Base-by-base conservation (phyloP, 2,113 vertebrate species). In the Clarias gariepinus region DNA sequence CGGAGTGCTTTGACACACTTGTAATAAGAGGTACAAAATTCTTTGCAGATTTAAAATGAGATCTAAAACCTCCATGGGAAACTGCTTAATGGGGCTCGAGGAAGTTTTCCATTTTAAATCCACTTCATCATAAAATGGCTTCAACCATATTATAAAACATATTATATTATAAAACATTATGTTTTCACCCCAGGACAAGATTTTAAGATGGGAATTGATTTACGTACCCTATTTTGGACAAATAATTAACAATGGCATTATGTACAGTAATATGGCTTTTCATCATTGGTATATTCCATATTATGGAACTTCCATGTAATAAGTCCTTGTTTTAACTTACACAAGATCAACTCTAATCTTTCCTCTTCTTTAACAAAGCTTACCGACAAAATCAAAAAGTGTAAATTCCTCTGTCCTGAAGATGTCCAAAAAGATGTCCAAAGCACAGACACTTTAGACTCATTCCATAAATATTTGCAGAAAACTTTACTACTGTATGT, bases 1-100 rank as follows among this genome's bases (percentile, higher is more conserved):
- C 0, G n/a, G 57, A 81, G 36, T 73, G 55, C 78, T 71, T 81
- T 66, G 84, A 79, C 52, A 71, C 9, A 7, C 66, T 86, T 52
- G 64, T 57, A 81, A 81, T 60, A 86, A 86, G 55, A 79, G 74
- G 76, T 68, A 41, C 55, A 57, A 66, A 55, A 77, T 18, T 80
- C 61, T 80, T 86, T 86, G 76, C 19, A 16, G 82, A 73, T 83
- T 83, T 30, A 25, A 83, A 83, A 81, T 41, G 61, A 81, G 78
- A 81, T 81, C 78, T 61, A 81, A 60, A 81, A 41, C 21, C 30
- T 81, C 57, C 16, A 36, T 33, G 36, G 57, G 30, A 61, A 81
- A 36, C 58, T 23, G n/a, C 57, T 60, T 60, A 80, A 23, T 60
- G 28, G 19, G 58, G 57, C 57, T 61, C 2, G 4, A 4, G 23